phyloP scores from a whole-genome alignment of 2,888 invertebrate species.

The Dascillus cervinus region DNA sequence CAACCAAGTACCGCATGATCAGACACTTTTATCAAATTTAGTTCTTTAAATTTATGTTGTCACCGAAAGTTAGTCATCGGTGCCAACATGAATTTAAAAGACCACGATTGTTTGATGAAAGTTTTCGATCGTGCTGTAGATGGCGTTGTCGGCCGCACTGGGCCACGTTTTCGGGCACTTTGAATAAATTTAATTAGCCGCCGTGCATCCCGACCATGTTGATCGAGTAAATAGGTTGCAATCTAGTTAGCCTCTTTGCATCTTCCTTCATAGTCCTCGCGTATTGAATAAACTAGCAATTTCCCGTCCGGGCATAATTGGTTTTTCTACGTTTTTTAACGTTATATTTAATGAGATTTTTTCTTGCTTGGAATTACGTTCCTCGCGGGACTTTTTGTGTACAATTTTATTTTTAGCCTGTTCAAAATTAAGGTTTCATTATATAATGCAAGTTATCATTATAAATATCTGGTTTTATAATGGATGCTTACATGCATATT shows the following conservation, averaged over 20 bases:
- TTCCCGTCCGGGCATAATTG: constrained; percentile 12
- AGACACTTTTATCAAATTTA: not conserved
- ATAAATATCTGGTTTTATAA: too few species aligned
- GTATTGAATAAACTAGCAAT: constrained; percentile 14
- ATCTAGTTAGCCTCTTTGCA: constrained; percentile 11
- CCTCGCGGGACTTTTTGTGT: too few species aligned
- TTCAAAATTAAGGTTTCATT: constrained; percentile 10
- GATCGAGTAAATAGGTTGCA: constrained; percentile 12
- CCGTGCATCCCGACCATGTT: constrained; percentile 8
- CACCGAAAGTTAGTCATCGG: too few species aligned
- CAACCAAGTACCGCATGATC: too few species aligned
- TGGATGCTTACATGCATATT: constrained; percentile 10
- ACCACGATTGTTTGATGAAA: too few species aligned
- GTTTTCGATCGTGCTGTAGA: too few species aligned
- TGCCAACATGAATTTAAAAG: too few species aligned
- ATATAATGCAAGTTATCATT: constrained; percentile 6
- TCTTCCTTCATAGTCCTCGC: constrained; percentile 13
- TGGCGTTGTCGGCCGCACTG: too few species aligned
- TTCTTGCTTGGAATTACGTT: constrained; percentile 1
- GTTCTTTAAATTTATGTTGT: not conserved
- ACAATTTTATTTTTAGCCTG: constrained; percentile 5
- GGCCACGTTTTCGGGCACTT: not conserved
- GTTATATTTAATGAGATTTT: constrained; percentile 7
- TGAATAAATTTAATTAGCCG: not conserved
- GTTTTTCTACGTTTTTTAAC: constrained; percentile 9